phyloP scores from a whole-genome alignment of 30 jellyfish, hydroid and myxozoan genomes.

The Cassiopea xamachana region DNA sequence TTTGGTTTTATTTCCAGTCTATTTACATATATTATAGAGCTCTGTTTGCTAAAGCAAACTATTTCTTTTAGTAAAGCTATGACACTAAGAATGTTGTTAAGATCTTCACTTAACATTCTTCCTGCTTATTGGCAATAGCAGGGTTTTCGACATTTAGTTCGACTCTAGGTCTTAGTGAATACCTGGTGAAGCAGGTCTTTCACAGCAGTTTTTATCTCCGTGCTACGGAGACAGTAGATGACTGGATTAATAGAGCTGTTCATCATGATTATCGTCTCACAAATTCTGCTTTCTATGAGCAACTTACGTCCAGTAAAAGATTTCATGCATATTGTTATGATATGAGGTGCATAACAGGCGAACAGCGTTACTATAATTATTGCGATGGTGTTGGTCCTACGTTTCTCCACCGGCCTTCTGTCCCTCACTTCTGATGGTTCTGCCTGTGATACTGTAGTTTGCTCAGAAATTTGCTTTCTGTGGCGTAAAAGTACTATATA shows the following conservation, averaged over 20 bases:
- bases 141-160: background rate
- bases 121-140: background rate
- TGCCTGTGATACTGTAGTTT: conserved; percentile 43
- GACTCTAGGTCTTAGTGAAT: background rate
- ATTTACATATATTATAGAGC: background rate
- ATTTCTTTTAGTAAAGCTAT: no score
- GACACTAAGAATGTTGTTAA: no score
- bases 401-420: conserved; percentile 49
- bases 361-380: conserved; percentile 47
- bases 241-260: conserved; percentile 61
- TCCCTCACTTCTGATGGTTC: conserved; percentile 32
- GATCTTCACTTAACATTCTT: no score
- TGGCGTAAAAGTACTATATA: conserved; percentile 63
- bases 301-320: conserved; percentile 16
- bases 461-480: conserved; percentile 53
- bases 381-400: conserved; percentile 56
- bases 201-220: conserved; percentile 48
- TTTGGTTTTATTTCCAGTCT: background rate
- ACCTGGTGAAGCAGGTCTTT: conserved; percentile 12
- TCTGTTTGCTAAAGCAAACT: no score
- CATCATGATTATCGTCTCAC: conserved; percentile 35
- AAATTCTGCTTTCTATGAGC: conserved; percentile 24
- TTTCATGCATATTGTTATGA: conserved; percentile 35
- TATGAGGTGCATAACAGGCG: conserved; percentile 71
- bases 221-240: conserved; percentile 48